Percentiles rank a stretch among this genome's conserved stretches.
Conservation (phyloP, 2,797 vertebrate genomes). For the Pseudomugil tenellus region DNA sequence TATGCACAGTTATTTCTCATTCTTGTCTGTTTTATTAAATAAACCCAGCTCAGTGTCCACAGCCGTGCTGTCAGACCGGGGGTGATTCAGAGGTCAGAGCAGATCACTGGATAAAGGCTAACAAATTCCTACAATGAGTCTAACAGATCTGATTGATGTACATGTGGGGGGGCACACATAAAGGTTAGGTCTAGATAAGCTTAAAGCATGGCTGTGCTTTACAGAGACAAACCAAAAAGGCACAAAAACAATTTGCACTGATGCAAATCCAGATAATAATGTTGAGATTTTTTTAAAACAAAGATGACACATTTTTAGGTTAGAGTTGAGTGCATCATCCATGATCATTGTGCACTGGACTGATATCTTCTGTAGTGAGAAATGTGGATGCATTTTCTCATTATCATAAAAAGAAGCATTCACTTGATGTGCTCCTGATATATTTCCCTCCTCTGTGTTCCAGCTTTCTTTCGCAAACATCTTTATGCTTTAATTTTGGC, state of each 20-base stretch:
- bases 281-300: background rate
- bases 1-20: background rate
- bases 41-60: constrained; percentile 30
- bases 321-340: background rate
- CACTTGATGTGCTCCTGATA: constrained; percentile 19
- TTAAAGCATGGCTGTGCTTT: constrained; percentile 9
- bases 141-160: constrained; percentile 71
- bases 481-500: constrained; percentile 9
- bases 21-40: constrained; percentile 26
- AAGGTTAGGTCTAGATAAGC: constrained; percentile 50
- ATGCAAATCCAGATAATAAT: background rate
- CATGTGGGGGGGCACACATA: constrained; percentile 27
- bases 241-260: background rate
- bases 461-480: background rate
- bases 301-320: background rate
- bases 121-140: constrained; percentile 70
- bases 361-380: background rate
- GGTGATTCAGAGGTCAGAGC: constrained; percentile 60
- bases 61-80: constrained; percentile 40
- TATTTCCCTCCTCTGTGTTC: constrained; percentile 4
- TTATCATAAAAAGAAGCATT: constrained; percentile 16
- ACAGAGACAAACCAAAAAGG: background rate
- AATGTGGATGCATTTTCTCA: background rate
- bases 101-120: constrained; percentile 77
- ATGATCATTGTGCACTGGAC: background rate